phyloP scores from a whole-genome alignment of 2,888 invertebrate species.

The Octonoba sinensis region DNA sequence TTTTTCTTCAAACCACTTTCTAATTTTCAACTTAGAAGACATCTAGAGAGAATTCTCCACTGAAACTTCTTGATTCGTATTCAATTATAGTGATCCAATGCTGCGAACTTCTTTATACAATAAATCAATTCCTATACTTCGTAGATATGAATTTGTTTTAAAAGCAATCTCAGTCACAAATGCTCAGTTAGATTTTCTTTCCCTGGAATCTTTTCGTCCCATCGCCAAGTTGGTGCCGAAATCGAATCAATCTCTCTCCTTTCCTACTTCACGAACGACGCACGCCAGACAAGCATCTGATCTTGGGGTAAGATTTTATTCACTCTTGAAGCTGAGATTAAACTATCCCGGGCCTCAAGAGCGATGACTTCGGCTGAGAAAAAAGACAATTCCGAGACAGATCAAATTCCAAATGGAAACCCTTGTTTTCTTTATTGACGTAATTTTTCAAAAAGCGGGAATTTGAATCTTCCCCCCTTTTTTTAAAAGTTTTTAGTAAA shows the following conservation, averaged over 20 bases:
- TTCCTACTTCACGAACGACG: slow-evolving; percentile 8
- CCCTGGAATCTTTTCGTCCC: background rate
- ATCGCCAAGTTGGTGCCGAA: slow-evolving; percentile 21
- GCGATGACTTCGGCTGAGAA: slow-evolving; percentile 22
- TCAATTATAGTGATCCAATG: no score
- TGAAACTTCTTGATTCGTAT: no score
- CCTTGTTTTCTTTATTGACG: slow-evolving; percentile 7
- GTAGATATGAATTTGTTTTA: no score
- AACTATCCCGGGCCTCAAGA: slow-evolving; percentile 36
- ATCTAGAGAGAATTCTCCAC: no score
- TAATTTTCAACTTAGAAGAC: no score
- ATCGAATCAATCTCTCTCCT: slow-evolving; percentile 41
- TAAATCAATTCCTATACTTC: no score
- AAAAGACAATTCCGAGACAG: slow-evolving; percentile 25
- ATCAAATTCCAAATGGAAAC: slow-evolving; percentile 40
- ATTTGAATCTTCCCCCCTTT: no score
- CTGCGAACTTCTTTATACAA: no score
- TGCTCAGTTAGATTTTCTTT: background rate
- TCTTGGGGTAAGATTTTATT: background rate
- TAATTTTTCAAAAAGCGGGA: background rate
- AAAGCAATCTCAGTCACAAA: no score
- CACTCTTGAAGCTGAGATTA: slow-evolving; percentile 18
- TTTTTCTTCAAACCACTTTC: no score
- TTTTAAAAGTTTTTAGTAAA: no score
- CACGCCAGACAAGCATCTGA: slow-evolving; percentile 26